Conservation (phyloP, 2,888 invertebrate species). For the Hirtodrosophila cameraria region DNA sequence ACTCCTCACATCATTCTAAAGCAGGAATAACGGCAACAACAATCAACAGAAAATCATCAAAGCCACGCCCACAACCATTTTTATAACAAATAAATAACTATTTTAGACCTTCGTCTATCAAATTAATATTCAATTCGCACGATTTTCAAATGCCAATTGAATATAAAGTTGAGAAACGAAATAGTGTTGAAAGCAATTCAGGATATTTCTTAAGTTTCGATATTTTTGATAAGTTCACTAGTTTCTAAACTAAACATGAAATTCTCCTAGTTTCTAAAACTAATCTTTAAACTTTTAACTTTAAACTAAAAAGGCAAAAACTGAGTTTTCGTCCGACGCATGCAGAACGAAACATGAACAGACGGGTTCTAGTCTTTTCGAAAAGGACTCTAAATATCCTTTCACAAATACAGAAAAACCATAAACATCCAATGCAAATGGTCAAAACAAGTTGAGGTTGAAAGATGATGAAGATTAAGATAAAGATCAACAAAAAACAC, state of each 20-base stretch:
- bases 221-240: conserved; percentile 48
- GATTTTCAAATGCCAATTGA: background rate
- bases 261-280: conserved; percentile 42
- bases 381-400: conserved; percentile 84
- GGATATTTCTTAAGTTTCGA: conserved; percentile 37
- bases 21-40: conserved; percentile 23
- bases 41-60: conserved; percentile 14
- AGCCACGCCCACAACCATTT: conserved; percentile 32
- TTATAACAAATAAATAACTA: conserved; percentile 27
- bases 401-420: conserved; percentile 47
- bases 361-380: conserved; percentile 82
- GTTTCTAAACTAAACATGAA: conserved; percentile 44
- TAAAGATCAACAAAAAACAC: conserved; percentile 61
- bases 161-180: background rate
- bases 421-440: conserved; percentile 57
- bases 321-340: conserved; percentile 56
- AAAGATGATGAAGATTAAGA: conserved; percentile 3
- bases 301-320: conserved; percentile 33
- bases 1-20: conserved; percentile 23
- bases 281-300: too few relatives aligned
- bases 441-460: conserved; percentile 15
- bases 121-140: background rate
- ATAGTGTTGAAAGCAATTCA: conserved; percentile 18
- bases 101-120: conserved; percentile 14
- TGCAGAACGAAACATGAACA: conserved; percentile 28